These are phyloP conservation scores for Coenonympha arcania DNA, from an alignment of 2,888 invertebrate species.

Conservation along the genomic window DNA sequence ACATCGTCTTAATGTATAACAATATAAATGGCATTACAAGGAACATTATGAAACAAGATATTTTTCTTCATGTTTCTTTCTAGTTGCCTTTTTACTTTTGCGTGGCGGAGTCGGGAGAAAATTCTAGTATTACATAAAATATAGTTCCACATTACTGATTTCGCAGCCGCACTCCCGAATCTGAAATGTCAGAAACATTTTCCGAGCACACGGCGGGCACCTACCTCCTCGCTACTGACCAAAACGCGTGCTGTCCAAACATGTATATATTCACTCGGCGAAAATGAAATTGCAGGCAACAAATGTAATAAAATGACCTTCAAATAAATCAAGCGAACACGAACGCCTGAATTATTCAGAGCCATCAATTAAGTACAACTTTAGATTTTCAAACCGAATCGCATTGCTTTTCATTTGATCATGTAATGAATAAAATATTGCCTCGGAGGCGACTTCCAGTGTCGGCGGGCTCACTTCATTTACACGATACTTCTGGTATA, in stretches of 20 bases:
- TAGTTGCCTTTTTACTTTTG: too few relatives aligned
- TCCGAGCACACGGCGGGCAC: not conserved
- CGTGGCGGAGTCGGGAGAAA: not conserved
- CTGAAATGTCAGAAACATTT: not conserved
- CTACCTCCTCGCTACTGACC: too few relatives aligned
- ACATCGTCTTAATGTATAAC: too few relatives aligned
- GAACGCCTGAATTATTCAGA: slow-evolving; percentile 29
- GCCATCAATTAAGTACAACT: slow-evolving; percentile 30
- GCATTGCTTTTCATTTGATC: slow-evolving; percentile 35
- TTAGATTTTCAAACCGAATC: slow-evolving; percentile 32
- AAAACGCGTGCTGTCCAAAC: not conserved
- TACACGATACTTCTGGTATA: too few relatives aligned
- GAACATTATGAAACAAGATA: too few relatives aligned
- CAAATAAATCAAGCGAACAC: slow-evolving; percentile 15
- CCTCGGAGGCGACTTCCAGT: slow-evolving; percentile 7
- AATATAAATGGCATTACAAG: too few relatives aligned
- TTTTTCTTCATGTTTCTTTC: too few relatives aligned
- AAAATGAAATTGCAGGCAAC: slow-evolving; percentile 7
- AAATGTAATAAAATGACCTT: slow-evolving; percentile 17
- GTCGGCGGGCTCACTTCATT: too few relatives aligned
- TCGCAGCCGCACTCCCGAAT: not conserved
- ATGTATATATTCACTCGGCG: slow-evolving; percentile 5
- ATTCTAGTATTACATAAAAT: not conserved
- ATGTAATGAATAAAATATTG: slow-evolving; percentile 37
- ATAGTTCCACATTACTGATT: not conserved